Percentiles rank a stretch among this genome's conserved stretches.
Conservation (phyloP, 2,797 vertebrate genomes). For the Xerus rutilus region DNA sequence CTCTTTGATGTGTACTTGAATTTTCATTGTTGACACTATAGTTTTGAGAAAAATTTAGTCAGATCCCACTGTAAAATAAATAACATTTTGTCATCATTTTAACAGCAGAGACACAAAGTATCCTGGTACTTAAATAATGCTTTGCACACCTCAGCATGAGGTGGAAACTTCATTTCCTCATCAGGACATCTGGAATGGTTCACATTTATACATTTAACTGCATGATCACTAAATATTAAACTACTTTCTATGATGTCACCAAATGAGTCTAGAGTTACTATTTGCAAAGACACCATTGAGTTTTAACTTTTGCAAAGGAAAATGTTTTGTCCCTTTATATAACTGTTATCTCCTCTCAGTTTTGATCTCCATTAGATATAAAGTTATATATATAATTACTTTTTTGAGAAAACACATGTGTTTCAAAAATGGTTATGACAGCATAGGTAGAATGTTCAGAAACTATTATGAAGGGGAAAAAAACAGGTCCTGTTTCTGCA, state of each 20-base stretch:
- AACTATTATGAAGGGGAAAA: not conserved
- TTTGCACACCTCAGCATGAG: accelerated
- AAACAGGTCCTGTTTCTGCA: accelerated
- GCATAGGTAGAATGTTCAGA: not conserved
- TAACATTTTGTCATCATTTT: not conserved
- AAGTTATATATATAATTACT: too few relatives aligned
- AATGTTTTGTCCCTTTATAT: not conserved
- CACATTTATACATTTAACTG: not conserved
- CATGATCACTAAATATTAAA: not conserved
- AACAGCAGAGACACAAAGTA: not conserved
- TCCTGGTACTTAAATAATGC: not conserved
- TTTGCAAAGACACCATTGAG: not conserved
- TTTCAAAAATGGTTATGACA: not conserved
- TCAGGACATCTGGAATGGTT: not conserved
- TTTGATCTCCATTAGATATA: not conserved
- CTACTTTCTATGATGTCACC: not conserved
- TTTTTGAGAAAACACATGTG: not conserved
- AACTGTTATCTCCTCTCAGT: not conserved
- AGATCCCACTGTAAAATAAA: not conserved
- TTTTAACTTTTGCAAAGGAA: not conserved
- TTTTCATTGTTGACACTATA: not conserved
- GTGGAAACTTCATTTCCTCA: not conserved
- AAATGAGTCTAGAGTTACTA: not conserved
- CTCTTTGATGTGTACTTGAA: not conserved
- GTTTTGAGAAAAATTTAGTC: not conserved